phyloP scores from a whole-genome alignment of 1,140 invertebrate species.

The Helicoverpa armigera region DNA sequence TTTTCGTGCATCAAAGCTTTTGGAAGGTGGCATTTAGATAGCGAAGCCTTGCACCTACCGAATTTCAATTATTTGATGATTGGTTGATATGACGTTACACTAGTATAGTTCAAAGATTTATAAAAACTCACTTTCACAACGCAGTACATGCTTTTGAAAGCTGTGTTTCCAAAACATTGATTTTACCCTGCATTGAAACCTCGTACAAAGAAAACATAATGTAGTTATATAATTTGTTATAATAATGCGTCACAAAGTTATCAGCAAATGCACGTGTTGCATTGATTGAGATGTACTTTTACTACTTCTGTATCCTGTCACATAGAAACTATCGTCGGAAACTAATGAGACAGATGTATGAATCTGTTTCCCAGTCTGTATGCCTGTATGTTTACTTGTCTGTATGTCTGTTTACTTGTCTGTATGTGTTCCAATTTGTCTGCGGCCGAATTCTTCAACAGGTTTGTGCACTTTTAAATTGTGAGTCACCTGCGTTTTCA shows the following conservation, averaged over 20 bases:
- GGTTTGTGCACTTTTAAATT: not conserved
- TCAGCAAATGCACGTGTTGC: constrained; percentile 3
- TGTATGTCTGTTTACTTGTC: not conserved
- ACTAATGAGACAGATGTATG: not conserved
- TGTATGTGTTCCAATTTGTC: not conserved
- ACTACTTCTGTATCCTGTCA: constrained; percentile 2
- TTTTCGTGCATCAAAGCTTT: not conserved
- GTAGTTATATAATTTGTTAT: not conserved
- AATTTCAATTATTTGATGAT: too few species aligned
- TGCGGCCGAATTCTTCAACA: not conserved
- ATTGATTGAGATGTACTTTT: not conserved
- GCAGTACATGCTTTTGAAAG: too few species aligned
- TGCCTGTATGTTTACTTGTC: not conserved
- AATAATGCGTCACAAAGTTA: not conserved
- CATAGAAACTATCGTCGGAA: not conserved
- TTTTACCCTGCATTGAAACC: not conserved
- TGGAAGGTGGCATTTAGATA: too few species aligned
- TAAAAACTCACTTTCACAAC: too few species aligned
- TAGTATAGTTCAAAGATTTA: too few species aligned
- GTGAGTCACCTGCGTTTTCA: constrained; percentile 17
- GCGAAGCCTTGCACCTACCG: too few species aligned
- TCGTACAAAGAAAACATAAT: not conserved
- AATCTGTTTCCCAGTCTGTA: not conserved
- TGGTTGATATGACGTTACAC: too few species aligned
- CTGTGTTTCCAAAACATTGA: too few species aligned